Base-by-base conservation (phyloP, 2,888 invertebrate species). In the Eumerus sabulonum region DNA sequence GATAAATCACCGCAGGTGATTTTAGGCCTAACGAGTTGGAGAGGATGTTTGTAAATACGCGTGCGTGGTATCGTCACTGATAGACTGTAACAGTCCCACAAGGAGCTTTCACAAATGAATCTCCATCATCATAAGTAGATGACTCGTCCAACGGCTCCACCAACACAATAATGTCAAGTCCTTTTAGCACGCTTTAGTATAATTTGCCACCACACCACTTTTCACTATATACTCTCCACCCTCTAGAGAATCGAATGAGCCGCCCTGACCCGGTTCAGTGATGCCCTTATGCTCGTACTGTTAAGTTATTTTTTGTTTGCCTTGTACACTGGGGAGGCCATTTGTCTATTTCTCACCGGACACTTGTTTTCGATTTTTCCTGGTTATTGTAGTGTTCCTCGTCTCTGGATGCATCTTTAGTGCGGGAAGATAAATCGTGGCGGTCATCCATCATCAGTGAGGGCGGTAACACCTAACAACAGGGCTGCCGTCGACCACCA, bases 381-480 rank as follows among this genome's bases (percentile, higher is more conserved):
- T 64, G 62, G 74, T 74, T 63, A 59, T 68, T 63, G 56, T 71
- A n/a, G n/a, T n/a, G n/a, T n/a, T n/a, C n/a, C n/a, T 19, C 51
- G 60, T 38, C 67, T 70, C 73, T 73, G 27, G 7, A 7, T 27
- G 27, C 27, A 68, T 51, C 60, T 74, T 74, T 74, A 74, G 74
- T 64, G 54, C 48, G 42, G 38, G 64, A 74, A 79, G 79, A 79
- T 79, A 79, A 79, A 79, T 79, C 79, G 79, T 74, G 74, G 68
- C 44, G 74, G 63, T 74, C 74, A 79, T 79, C 79, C 79, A 79
- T 79, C 79, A 79, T 79, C 74, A 40, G 73, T 53, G 73, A 62
- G 76, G 51, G 77, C 56, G 14, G 50, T 27, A 27, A 2, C 27
- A 27, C 27, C 27, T 27, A 27, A 27, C 27, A 27, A 27, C 19